phyloP scores from a whole-genome alignment of 1,140 invertebrate species.

The Monomorium pharaonis region DNA sequence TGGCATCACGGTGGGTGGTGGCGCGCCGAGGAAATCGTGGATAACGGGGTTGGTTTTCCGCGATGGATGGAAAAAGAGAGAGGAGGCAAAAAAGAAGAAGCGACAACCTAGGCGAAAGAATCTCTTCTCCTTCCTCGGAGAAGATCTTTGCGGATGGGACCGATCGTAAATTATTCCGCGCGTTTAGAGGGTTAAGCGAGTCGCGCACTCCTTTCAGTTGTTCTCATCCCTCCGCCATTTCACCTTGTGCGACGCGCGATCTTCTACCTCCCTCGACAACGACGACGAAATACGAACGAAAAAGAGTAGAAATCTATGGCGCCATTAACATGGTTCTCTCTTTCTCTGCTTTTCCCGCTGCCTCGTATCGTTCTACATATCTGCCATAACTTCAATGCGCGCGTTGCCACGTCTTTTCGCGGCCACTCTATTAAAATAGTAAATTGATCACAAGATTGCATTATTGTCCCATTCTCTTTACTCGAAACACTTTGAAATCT shows the following conservation, averaged over 20 bases:
- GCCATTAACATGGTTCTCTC: conserved; percentile 63
- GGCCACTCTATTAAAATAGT: conserved; percentile 70
- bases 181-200: conserved; percentile 75
- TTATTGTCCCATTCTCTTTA: not conserved
- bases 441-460: conserved; percentile 58
- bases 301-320: conserved; percentile 70
- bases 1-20: conserved; percentile 14
- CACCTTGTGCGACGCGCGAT: conserved; percentile 24
- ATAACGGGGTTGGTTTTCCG: conserved; percentile 34
- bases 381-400: conserved; percentile 50
- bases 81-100: not conserved
- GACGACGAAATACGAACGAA: conserved; percentile 59
- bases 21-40: not conserved
- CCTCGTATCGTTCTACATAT: not conserved
- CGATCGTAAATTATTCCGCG: conserved; percentile 76
- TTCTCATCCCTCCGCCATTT: conserved; percentile 16
- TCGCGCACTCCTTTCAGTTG: conserved; percentile 68
- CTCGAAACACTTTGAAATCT: not conserved
- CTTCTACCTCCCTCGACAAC: conserved; percentile 9
- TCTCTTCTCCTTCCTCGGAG: conserved; percentile 31
- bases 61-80: not conserved
- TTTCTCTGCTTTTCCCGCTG: not conserved
- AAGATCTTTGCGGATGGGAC: conserved; percentile 64
- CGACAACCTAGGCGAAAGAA: conserved; percentile 44
- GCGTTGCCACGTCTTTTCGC: conserved; percentile 2